A percentile compares a stretch with the other conserved stretches of the same genome.
Evolutionary conservation across 64 coral and sea anemone genomes (phyloP).

Genomic region (Montipora foliosa): DNA sequence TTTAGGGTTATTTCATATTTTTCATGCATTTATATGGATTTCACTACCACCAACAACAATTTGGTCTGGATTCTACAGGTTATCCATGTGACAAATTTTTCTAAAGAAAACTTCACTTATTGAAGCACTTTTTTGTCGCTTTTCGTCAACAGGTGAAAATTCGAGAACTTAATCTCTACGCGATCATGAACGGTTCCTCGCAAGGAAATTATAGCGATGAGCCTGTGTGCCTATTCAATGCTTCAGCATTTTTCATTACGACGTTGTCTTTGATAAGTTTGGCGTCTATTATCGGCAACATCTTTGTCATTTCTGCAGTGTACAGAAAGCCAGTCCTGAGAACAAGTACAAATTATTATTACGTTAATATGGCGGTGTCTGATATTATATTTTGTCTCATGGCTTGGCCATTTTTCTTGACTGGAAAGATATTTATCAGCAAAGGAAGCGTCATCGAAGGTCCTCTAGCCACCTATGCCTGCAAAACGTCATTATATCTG

Average conservation of each 20-base stretch:
- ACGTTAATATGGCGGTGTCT: conserved; percentile 31
- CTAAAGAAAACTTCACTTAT: no score
- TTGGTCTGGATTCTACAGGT: no score
- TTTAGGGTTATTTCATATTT: no score
- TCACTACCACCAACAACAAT: no score
- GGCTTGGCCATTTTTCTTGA: background rate
- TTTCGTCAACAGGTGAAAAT: no score
- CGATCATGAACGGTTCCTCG: no score
- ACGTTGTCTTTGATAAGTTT: background rate
- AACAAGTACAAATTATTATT: conserved; percentile 32
- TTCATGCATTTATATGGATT: no score
- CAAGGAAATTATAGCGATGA: no score
- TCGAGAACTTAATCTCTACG: no score
- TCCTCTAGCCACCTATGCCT: background rate
- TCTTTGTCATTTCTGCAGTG: background rate
- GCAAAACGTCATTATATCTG: background rate
- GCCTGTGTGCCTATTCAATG: background rate
- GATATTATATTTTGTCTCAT: background rate
- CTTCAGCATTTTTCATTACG: conserved; percentile 11
- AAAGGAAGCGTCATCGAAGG: conserved; percentile 3
- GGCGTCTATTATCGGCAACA: background rate
- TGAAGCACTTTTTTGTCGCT: no score
- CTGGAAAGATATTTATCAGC: background rate
- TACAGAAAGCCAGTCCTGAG: background rate
- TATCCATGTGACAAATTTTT: no score